phyloP scores from a whole-genome alignment of 2,888 invertebrate species.

The Drosophila anomalata region DNA sequence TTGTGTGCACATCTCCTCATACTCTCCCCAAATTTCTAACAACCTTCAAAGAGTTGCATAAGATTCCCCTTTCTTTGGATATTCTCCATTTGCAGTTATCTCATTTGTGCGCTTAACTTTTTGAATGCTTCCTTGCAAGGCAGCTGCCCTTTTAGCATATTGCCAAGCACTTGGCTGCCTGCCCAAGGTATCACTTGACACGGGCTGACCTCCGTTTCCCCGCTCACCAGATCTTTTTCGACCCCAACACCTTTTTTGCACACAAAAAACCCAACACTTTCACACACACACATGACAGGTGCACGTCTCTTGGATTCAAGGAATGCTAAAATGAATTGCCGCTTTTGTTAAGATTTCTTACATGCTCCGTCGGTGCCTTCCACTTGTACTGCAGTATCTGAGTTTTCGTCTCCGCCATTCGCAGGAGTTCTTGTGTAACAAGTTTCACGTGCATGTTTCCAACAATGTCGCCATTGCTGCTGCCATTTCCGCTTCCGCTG shows the following conservation, averaged over 20 bases:
- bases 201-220: constrained; percentile 27
- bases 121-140: constrained; percentile 38
- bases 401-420: constrained; percentile 28
- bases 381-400: constrained; percentile 35
- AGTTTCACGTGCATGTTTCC: constrained; percentile 77
- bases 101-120: constrained; percentile 48
- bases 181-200: constrained; percentile 42
- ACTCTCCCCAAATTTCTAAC: constrained; percentile 2
- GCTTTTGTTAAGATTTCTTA: constrained; percentile 74
- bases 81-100: constrained; percentile 32
- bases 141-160: constrained; percentile 42
- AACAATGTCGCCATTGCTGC: constrained; percentile 69
- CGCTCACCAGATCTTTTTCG: constrained; percentile 13
- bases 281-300: constrained; percentile 66
- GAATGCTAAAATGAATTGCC: constrained; percentile 78
- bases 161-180: constrained; percentile 44
- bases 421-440: constrained; percentile 61
- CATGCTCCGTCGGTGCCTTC: constrained; percentile 46
- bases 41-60: constrained; percentile 15
- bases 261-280: constrained; percentile 10
- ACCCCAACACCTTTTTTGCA: constrained; percentile 32
- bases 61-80: constrained; percentile 20
- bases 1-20: background rate
- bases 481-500: constrained; percentile 55
- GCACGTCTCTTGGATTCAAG: constrained; percentile 68